Evolutionary conservation across 2,113 vertebrate genomes (phyloP).

Genomic region (Chaenogobius annularis): DNA sequence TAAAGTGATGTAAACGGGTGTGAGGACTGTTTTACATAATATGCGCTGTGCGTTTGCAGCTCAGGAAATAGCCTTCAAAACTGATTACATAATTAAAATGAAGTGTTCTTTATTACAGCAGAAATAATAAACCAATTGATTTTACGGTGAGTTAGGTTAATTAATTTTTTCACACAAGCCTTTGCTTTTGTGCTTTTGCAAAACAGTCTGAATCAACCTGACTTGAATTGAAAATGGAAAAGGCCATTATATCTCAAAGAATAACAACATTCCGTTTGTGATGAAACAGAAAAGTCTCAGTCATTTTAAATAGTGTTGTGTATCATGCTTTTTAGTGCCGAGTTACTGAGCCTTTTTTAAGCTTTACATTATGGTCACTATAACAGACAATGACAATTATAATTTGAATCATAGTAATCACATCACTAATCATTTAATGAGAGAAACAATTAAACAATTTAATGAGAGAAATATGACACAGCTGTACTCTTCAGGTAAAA

Average conservation of each 20-base stretch:
- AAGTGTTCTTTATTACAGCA: neutral
- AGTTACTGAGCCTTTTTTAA: neutral
- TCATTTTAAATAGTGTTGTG: too few relatives aligned
- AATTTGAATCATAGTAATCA: too few relatives aligned
- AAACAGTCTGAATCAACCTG: slow-evolving; percentile 1
- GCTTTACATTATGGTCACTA: neutral
- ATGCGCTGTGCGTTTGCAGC: slow-evolving; percentile 11
- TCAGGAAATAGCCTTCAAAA: slow-evolving; percentile 25
- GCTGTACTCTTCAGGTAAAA: too few relatives aligned
- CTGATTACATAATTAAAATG: slow-evolving; percentile 18
- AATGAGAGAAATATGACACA: too few relatives aligned
- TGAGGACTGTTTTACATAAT: slow-evolving; percentile 19
- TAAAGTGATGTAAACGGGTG: neutral
- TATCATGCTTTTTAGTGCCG: neutral
- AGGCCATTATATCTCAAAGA: neutral
- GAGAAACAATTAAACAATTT: too few relatives aligned
- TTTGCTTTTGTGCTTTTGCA: neutral
- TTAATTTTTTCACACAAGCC: neutral
- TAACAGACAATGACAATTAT: neutral
- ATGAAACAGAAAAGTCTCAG: too few relatives aligned
- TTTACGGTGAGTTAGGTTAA: slow-evolving; percentile 1
- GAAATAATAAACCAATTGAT: slow-evolving; percentile 25
- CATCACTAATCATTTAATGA: too few relatives aligned
- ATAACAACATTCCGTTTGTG: neutral
- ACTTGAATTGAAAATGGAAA: neutral